Conservation (phyloP, 2,797 vertebrate genomes). For the Intellagama lesueurii region DNA sequence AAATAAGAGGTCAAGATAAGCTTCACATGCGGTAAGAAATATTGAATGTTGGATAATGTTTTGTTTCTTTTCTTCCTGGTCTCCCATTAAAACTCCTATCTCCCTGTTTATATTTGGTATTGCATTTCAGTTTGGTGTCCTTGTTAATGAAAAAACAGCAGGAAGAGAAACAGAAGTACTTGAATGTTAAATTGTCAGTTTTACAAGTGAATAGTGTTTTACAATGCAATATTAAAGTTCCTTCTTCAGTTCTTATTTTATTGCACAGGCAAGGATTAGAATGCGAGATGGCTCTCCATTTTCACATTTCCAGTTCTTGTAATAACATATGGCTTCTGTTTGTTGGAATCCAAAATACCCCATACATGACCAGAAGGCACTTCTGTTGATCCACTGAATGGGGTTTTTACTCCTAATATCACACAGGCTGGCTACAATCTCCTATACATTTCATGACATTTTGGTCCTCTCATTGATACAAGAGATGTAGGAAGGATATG, state of each 20-base stretch:
- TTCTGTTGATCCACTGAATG: not conserved
- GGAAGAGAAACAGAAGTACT: not conserved
- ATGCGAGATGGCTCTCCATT: constrained; percentile 4
- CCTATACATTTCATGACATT: not conserved
- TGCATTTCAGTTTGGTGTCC: constrained; percentile 17
- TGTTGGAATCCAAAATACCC: not conserved
- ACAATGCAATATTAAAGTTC: constrained; percentile 15
- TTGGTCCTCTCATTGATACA: not conserved
- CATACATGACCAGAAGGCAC: not conserved
- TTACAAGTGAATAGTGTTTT: constrained; percentile 15
- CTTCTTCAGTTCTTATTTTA: constrained; percentile 36
- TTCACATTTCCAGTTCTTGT: constrained; percentile 44
- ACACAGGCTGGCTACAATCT: not conserved
- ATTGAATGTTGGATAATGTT: not conserved
- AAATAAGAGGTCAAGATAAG: constrained; percentile 35
- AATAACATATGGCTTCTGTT: constrained; percentile 49
- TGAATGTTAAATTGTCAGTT: constrained; percentile 24
- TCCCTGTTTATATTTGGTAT: constrained; percentile 25
- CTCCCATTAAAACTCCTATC: not conserved
- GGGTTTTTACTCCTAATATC: not conserved
- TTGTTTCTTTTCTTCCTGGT: not conserved
- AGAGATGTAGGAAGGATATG: not conserved
- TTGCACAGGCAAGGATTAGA: constrained; percentile 50
- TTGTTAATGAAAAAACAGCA: constrained; percentile 21
- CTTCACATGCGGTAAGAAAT: constrained; percentile 15